Base-by-base conservation (phyloP, 2,888 invertebrate species). In the Lordiphosa andalusiaca region DNA sequence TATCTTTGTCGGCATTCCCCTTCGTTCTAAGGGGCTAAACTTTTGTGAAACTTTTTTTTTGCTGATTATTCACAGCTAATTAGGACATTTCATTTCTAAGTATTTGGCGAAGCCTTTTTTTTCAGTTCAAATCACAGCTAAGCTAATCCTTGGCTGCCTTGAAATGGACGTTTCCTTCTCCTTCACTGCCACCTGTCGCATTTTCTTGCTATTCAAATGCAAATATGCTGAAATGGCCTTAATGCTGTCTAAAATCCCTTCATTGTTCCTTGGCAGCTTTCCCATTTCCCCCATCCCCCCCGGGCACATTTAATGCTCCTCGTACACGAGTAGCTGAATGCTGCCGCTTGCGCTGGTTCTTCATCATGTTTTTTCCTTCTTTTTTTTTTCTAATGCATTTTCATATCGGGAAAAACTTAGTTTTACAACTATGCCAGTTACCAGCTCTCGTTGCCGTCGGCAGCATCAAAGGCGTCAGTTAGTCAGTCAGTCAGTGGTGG, bases 231-330 rank as follows among this genome's bases (percentile, higher is more conserved):
- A 81, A 83, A 84, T 71, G 84, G 77, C 77, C 84, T 85, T 85
- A 84, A 85, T 80, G 77, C 84, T 60, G 62, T 84, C 73, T 70
- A 80, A 80, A 80, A 84, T 84, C 81, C 46, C 74, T 63, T 53
- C 84, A 77, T 78, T 84, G 71, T 84, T 77, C 66, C 59, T 59
- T 56, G 54, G 46, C 58, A 42, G 61, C 47, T 12, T 37, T 53
- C 10, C 37, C 44, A 35, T 19, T 19, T 13, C 19, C 19, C 19
- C 19, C 19, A 19, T 3, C 21, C 42, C 44, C 23, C 25, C 25
- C 30, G 3, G 21, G 59, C 47, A 59, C 57, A 25, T 25, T 25
- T 25, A 25, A 25, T 25, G 25, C 25, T 25, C 25, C 25, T 49
- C n/a, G n/a, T n/a, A 12, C 40, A 35, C 40, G 58, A 73, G 63